phyloP scores from a whole-genome alignment of 92 coral and sea anemone species.

The Phenganax marumi region DNA sequence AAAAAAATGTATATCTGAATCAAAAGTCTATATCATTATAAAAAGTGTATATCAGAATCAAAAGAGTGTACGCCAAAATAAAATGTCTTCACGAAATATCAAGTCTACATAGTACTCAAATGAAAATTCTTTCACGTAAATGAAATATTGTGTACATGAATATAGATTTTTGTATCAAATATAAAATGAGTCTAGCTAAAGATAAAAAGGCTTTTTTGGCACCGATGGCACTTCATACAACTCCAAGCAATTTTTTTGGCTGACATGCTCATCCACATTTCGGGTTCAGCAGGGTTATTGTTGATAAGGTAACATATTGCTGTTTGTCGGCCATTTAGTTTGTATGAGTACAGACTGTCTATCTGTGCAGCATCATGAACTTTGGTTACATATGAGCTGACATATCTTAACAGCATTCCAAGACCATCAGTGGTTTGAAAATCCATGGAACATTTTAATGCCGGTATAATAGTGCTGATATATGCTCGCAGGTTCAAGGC shows the following conservation, averaged over 20 bases:
- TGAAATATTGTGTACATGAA: too few species aligned
- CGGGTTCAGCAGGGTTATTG: constrained; percentile 1
- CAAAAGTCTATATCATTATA: background rate
- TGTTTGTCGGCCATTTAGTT: constrained; percentile 2
- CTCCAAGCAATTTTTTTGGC: constrained; percentile 1
- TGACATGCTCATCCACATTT: background rate
- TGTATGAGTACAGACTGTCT: constrained; percentile 14
- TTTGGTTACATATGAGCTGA: constrained; percentile 8
- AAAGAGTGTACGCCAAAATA: background rate
- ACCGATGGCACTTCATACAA: constrained; percentile 4
- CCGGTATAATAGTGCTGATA: background rate
- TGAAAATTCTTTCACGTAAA: background rate
- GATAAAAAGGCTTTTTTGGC: background rate
- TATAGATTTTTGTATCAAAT: too few species aligned
- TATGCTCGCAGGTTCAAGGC: constrained; percentile 5
- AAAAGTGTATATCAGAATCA: background rate
- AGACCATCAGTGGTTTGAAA: constrained; percentile 7
- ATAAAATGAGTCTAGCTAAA: background rate
- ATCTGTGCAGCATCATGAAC: background rate
- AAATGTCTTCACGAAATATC: background rate
- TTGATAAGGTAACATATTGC: constrained; percentile 2
- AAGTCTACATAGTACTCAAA: background rate
- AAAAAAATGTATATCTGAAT: background rate
- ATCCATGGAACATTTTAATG: too few species aligned
- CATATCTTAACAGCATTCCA: constrained; percentile 7